Evolutionary conservation across 1,140 invertebrate species (phyloP), one percentile per base, ranked within the genome.

Genomic region (Kradibia gibbosae): DNA sequence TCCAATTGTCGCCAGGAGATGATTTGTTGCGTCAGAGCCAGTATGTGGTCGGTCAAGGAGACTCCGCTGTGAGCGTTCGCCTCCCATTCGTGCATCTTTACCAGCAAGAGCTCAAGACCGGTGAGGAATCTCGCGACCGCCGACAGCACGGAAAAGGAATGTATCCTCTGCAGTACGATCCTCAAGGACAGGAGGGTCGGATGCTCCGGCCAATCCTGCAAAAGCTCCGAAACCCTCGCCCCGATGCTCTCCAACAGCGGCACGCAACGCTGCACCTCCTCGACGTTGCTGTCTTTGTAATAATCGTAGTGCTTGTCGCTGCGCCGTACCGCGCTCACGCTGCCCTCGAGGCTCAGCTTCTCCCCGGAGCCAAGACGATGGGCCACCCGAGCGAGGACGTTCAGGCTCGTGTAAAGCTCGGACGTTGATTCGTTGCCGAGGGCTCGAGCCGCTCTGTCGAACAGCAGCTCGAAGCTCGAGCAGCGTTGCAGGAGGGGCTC

Each of bases 1-100:
- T 99, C 99, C 3, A 98, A 88, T 89, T 97, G 96, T 77, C 98
- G 94, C 98, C 98, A 99, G 39, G 94, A 92, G 65, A 99, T 94
- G 62, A 99, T 96, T 84, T 97, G 94, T 78, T 95, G 92, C 3
- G 95, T 96, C 0, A 99, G 90, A 60, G 93, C 91, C 28, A 93
- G 88, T 15, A 96, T 93, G 80, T 96, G 92, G 0, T 94, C 92
- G 0, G 93, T 92, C 86, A 99, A 89, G 80, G 96, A 97, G 48
- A 99, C 97, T 4, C 94, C 95, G 83, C 93, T 94, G 85, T 97
- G 96, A 0, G 98, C 97, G 86, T 97, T 96, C 85, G 95, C 94
- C 89, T 99, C 97, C 98, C 98, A 99, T 83, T 98, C 95, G 83
- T 98, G 93, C 60, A 96, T 92, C 84, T 97, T 96, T 25, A 94